Evolutionary conservation across 2,888 invertebrate genomes (phyloP).

Genomic region (Scaptomyza flava): DNA sequence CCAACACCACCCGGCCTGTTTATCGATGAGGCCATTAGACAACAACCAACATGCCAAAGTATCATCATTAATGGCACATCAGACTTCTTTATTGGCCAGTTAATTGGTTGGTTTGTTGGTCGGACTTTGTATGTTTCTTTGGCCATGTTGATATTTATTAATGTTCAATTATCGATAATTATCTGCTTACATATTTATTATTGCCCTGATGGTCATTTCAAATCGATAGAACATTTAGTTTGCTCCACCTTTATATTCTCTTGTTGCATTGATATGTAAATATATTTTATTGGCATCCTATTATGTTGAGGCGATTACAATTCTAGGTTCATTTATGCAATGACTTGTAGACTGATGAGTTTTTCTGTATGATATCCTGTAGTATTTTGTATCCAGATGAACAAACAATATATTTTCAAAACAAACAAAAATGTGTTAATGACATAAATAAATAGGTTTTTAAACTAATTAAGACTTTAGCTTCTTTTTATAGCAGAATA

Average conservation of each 20-base stretch:
- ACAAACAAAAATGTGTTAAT: too few species aligned
- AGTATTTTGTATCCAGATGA: not conserved
- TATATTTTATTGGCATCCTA: not conserved
- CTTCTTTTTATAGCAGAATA: too few species aligned
- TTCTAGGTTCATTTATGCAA: too few species aligned
- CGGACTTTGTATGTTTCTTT: slow-evolving; percentile 23
- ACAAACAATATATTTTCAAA: too few species aligned
- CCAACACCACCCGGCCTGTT: slow-evolving; percentile 42
- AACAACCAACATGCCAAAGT: slow-evolving; percentile 40
- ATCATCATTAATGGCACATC: slow-evolving; percentile 59
- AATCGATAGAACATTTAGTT: slow-evolving; percentile 11
- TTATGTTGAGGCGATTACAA: not conserved
- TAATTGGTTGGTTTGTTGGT: slow-evolving; percentile 2
- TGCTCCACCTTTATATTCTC: not conserved
- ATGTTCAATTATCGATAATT: slow-evolving; percentile 70
- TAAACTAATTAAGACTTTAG: too few species aligned
- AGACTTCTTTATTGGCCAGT: slow-evolving; percentile 22
- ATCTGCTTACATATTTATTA: slow-evolving; percentile 53
- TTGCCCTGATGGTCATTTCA: slow-evolving; percentile 12
- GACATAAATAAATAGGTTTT: not conserved
- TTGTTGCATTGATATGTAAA: not conserved
- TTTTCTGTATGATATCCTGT: too few species aligned
- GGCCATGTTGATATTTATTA: slow-evolving; percentile 63
- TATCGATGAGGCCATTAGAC: slow-evolving; percentile 43
- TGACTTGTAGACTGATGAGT: too few species aligned